These are phyloP conservation scores for Nemotelus nigrinus DNA, from an alignment of 2,888 invertebrate genomes.

Conservation along the genomic window DNA sequence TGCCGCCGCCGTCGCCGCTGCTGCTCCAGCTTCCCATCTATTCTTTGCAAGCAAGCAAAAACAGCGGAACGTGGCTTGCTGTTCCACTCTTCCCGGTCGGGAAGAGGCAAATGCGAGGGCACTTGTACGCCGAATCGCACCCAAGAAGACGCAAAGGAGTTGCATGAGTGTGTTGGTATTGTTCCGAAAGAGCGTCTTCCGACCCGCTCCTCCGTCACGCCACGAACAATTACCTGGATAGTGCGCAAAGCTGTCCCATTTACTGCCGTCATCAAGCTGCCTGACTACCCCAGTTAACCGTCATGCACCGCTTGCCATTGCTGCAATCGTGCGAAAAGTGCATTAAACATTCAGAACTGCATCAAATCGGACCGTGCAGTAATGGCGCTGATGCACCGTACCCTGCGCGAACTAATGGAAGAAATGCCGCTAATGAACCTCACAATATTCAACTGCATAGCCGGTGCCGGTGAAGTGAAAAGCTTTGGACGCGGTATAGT, in stretches of 20 bases:
- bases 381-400: background rate
- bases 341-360: constrained; percentile 35
- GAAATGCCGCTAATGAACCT: too few species aligned
- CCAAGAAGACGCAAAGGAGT: background rate
- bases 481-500: too few species aligned
- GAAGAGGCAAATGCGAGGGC: background rate
- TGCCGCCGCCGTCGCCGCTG: background rate
- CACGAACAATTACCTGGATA: constrained; percentile 7
- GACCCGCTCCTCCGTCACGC: background rate
- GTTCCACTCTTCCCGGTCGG: background rate
- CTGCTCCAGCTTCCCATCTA: background rate
- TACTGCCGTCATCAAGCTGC: constrained; percentile 5
- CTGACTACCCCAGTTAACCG: constrained; percentile 9
- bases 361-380: background rate
- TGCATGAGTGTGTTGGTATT: background rate
- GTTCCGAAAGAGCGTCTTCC: constrained; percentile 23
- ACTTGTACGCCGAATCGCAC: constrained; percentile 24
- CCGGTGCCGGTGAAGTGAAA: too few species aligned
- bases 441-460: too few species aligned
- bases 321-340: constrained; percentile 17
- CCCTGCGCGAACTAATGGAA: background rate
- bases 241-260: constrained; percentile 21
- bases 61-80: constrained; percentile 7
- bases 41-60: constrained; percentile 9
- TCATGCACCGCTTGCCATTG: constrained; percentile 1